Base-by-base conservation (phyloP, 1,140 invertebrate genomes). In the Aphaenogaster ashmeadi region DNA sequence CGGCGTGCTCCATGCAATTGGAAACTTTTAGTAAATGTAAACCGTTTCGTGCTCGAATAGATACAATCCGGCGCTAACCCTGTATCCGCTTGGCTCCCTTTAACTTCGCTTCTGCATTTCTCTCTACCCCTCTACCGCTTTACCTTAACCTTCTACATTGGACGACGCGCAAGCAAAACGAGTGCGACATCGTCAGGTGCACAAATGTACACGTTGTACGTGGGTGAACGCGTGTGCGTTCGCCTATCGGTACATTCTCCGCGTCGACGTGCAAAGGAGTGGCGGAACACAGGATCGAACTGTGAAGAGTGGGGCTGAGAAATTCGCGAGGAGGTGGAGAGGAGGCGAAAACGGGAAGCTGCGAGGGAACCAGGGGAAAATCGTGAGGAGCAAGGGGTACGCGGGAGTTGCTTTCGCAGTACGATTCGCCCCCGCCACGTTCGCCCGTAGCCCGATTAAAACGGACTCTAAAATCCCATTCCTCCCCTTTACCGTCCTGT, bases 11-110 rank as follows among this genome's bases (percentile, higher is more conserved):
- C 85, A 52, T 87, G 88, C 89, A 91, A 93, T 92, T 91, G 91
- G 89, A 93, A 94, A 94, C 92, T 94, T 94, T 94, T 91, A 92
- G 91, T 93, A 93, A 94, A 94, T 94, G 93, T 93, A 93, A 94
- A 94, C 91, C 88, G 90, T 93, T 94, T 94, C 92, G 90, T 88
- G 91, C 89, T 92, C 91, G 92, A 94, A 87, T 91, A 91, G 92
- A 92, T 94, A 91, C 91, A 92, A 93, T 93, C 90, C 87, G 78
- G 75, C 86, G 83, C 88, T 93, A 93, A 93, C 92, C 91, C 83
- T 56, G 89, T 90, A 92, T 87, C 87, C 87, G 89, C 74, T 87
- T 64, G 77, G 71, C 58, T 72, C 78, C 86, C 86, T 85, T 87
- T 88, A 90, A 87, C 89, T 81, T 87, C 80, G 56, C 36, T 83